Evolutionary conservation across 2,113 vertebrate genomes (phyloP).

Genomic region (Litocranius walleri): DNA sequence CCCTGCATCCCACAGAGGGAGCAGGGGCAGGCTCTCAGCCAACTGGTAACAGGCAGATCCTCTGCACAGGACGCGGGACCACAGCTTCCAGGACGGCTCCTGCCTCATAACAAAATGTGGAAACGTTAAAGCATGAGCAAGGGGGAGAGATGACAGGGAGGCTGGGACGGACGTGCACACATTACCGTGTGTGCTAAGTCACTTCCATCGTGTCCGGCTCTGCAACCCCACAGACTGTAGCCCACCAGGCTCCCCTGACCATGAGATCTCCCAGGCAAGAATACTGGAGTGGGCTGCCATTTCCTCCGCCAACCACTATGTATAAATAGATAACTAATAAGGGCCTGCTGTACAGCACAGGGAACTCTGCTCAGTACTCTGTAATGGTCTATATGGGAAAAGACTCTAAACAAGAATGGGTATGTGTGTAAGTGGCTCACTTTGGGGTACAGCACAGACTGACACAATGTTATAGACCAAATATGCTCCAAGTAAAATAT

Average conservation of each 20-base stretch:
- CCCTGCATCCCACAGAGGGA: background rate
- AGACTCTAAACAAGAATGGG: background rate
- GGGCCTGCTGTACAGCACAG: background rate
- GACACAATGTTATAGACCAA: background rate
- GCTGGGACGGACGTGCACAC: fast-evolving
- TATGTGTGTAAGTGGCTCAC: background rate
- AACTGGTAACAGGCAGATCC: fast-evolving
- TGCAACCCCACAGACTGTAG: background rate
- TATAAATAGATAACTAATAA: background rate
- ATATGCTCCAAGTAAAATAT: background rate
- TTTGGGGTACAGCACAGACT: background rate
- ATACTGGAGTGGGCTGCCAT: background rate
- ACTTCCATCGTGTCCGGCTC: background rate
- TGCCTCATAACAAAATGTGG: background rate
- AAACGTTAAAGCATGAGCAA: background rate
- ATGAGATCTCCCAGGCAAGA: background rate
- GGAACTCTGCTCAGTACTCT: background rate
- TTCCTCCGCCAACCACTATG: background rate
- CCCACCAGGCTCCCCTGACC: background rate
- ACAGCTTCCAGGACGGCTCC: fast-evolving
- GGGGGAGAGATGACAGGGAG: background rate
- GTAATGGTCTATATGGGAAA: background rate
- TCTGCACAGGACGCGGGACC: fast-evolving
- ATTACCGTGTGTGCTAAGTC: fast-evolving
- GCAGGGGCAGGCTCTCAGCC: fast-evolving